Percentiles rank a stretch among this genome's conserved stretches.
Evolutionary conservation across 2,797 vertebrate species (phyloP).

Genomic region (Brachymystax lenok): DNA sequence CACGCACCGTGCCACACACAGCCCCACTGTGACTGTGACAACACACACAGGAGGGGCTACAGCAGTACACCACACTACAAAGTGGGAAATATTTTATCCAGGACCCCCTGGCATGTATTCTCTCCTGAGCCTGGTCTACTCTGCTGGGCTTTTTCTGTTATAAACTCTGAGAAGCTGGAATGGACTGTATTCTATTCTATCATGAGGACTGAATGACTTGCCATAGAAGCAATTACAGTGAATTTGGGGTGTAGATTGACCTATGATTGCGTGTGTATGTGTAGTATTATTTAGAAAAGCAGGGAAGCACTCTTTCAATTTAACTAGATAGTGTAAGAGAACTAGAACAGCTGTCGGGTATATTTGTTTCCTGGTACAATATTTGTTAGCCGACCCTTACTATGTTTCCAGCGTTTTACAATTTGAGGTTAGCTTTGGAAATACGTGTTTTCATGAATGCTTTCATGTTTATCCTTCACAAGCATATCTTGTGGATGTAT

Average conservation of each 20-base stretch:
- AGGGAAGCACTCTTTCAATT: constrained; percentile 39
- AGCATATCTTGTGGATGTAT: too few species aligned
- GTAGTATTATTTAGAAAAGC: neutral
- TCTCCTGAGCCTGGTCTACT: neutral
- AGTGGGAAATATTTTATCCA: constrained; percentile 19
- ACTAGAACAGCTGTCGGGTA: constrained; percentile 4
- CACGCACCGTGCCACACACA: neutral
- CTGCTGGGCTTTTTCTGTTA: constrained; percentile 20
- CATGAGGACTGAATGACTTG: constrained; percentile 53
- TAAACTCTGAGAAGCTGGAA: constrained; percentile 44
- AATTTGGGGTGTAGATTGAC: constrained; percentile 34
- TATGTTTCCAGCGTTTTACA: too few species aligned
- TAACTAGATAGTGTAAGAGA: constrained; percentile 10
- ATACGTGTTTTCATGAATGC: too few species aligned
- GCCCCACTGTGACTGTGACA: too few species aligned
- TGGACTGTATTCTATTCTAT: constrained; percentile 65
- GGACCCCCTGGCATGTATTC: neutral
- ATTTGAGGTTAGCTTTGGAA: too few species aligned
- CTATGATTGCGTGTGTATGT: neutral
- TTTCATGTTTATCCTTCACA: too few species aligned
- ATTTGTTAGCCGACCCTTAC: too few species aligned
- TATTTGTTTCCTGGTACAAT: too few species aligned
- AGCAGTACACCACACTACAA: constrained; percentile 40
- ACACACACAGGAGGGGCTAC: neutral
- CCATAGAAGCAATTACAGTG: constrained; percentile 56